Evolutionary conservation across 1,140 invertebrate genomes (phyloP).

Genomic region (Drosophila hydei): DNA sequence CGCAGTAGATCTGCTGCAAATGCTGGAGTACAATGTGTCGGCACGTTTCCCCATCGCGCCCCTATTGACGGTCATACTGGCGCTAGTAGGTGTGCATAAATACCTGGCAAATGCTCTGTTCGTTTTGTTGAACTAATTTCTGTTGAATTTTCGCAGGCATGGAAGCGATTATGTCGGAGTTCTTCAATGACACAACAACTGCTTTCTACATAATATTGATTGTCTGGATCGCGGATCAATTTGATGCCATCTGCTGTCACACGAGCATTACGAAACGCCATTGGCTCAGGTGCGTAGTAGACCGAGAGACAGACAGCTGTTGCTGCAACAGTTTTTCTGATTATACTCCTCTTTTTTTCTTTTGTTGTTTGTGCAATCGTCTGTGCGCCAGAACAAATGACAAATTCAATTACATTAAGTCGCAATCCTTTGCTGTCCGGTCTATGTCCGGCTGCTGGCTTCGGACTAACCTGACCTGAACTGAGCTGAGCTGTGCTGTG

Average conservation of each 20-base stretch:
- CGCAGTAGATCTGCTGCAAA: slow-evolving; percentile 97
- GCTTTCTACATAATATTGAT: slow-evolving; percentile 99
- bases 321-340: neutral
- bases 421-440: slow-evolving; percentile 46
- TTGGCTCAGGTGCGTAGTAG: slow-evolving; percentile 94
- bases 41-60: slow-evolving; percentile 98
- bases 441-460: slow-evolving; percentile 11
- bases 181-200: slow-evolving; percentile 99
- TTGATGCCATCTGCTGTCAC: slow-evolving; percentile 98
- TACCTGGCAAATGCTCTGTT: neutral
- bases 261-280: slow-evolving; percentile 97
- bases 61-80: slow-evolving; percentile 97
- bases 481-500: neutral
- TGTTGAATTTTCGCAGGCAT: slow-evolving; percentile 89
- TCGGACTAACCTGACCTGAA: neutral
- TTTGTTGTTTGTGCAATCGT: slow-evolving; percentile 50
- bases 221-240: slow-evolving; percentile 99
- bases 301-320: neutral
- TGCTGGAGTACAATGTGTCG: slow-evolving; percentile 97
- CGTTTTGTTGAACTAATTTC: slow-evolving; percentile 13
- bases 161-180: slow-evolving; percentile 99
- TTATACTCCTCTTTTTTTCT: neutral
- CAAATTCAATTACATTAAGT: slow-evolving; percentile 80
- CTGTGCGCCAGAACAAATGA: slow-evolving; percentile 56
- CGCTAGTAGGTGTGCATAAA: slow-evolving; percentile 95